Conservation (phyloP, 2,888 invertebrate species). For the Alloscopus bannaensis region DNA sequence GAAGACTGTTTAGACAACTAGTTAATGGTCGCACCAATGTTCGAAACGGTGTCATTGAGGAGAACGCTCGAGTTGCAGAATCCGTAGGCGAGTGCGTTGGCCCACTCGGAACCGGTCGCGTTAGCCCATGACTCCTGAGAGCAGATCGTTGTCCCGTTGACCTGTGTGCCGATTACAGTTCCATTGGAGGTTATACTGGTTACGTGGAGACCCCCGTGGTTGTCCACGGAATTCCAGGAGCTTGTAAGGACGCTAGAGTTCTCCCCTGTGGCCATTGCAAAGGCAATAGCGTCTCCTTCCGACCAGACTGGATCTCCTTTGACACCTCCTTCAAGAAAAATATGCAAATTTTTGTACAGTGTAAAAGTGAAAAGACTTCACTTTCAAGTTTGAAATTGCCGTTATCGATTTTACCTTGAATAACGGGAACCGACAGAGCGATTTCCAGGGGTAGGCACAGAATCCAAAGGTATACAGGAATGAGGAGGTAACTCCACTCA, state of each 20-base stretch:
- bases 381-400: too few relatives aligned
- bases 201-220: constrained; percentile 51
- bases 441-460: too few relatives aligned
- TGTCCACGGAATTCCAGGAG: constrained; percentile 45
- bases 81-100: constrained; percentile 38
- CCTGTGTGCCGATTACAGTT: constrained; percentile 36
- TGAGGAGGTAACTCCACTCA: too few relatives aligned
- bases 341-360: too few relatives aligned
- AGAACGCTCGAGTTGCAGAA: constrained; percentile 51
- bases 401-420: too few relatives aligned
- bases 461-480: too few relatives aligned
- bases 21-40: constrained; percentile 38
- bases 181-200: constrained; percentile 35
- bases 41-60: constrained; percentile 50
- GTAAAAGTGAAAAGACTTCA: too few relatives aligned
- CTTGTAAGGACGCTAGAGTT: constrained; percentile 15
- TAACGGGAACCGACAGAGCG: too few relatives aligned
- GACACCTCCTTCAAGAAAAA: too few relatives aligned
- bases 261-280: constrained; percentile 28
- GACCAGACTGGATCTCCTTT: constrained; percentile 50
- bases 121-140: constrained; percentile 42
- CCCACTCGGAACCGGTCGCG: constrained; percentile 24
- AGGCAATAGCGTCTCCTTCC: constrained; percentile 34
- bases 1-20: too few relatives aligned
- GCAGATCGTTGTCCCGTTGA: constrained; percentile 40